Evolutionary conservation across 2,797 vertebrate genomes (phyloP).

Genomic region (Enteromius afrohamiltoni): DNA sequence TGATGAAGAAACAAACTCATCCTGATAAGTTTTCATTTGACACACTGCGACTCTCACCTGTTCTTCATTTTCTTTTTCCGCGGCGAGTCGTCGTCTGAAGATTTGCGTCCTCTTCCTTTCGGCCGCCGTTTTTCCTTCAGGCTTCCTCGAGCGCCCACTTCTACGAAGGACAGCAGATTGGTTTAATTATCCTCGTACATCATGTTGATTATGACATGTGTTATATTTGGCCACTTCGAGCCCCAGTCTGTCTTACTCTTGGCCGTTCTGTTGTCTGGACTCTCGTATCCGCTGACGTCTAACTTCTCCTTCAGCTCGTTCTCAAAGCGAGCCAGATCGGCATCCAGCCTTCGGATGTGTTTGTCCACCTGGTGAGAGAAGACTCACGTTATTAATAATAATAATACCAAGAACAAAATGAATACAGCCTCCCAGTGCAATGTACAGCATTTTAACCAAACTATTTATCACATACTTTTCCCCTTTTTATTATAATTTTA

Average conservation of each 20-base stretch:
- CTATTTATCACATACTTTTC: too few relatives aligned
- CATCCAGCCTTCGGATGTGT: conserved; percentile 94
- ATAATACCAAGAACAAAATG: neutral
- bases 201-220: neutral
- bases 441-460: neutral
- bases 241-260: conserved; percentile 81
- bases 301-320: conserved; percentile 98
- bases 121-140: conserved; percentile 91
- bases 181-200: neutral
- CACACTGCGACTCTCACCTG: conserved; percentile 74
- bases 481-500: too few relatives aligned
- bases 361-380: conserved; percentile 87
- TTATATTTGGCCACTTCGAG: neutral
- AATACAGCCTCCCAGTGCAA: neutral
- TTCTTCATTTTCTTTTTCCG: conserved; percentile 94
- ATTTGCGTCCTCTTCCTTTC: conserved; percentile 85
- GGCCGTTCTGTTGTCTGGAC: conserved; percentile 77
- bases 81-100: conserved; percentile 92
- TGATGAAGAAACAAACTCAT: neutral
- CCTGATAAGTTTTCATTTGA: neutral
- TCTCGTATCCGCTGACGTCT: conserved; percentile 90
- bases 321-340: conserved; percentile 93
- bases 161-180: conserved; percentile 58
- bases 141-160: conserved; percentile 66
- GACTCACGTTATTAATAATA: neutral